A percentile compares a stretch with the other conserved stretches of the same genome.
These are phyloP conservation scores for Melanostigma gelatinosum DNA, from an alignment of 2,113 vertebrate species.

Conservation along the genomic window DNA sequence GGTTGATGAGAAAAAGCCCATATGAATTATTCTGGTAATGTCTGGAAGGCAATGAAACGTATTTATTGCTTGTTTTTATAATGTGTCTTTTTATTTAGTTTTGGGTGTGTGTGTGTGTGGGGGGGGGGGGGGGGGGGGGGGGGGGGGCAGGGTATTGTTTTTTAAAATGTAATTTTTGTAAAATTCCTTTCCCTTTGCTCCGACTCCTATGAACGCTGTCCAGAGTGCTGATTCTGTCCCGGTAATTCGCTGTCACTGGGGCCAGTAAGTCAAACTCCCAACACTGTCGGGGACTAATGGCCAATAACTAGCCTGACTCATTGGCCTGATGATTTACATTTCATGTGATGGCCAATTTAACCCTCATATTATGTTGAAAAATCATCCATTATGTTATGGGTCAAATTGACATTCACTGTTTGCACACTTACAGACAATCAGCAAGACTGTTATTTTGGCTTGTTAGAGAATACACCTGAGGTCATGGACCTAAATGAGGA, in stretches of 20 bases:
- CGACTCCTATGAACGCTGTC: background rate
- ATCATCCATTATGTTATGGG: background rate
- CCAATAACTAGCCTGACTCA: background rate
- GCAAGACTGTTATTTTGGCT: background rate
- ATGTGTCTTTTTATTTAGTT: background rate
- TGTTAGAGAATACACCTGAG: too few relatives aligned
- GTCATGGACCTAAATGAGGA: background rate
- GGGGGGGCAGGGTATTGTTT: background rate
- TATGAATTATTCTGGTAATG: background rate
- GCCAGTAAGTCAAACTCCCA: background rate
- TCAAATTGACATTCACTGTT: background rate
- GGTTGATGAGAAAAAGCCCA: background rate
- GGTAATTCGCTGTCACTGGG: background rate
- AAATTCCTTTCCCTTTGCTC: background rate
- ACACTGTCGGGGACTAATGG: conserved; percentile 2
- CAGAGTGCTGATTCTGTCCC: background rate
- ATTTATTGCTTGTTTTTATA: background rate
- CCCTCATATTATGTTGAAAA: background rate
- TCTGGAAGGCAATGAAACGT: background rate
- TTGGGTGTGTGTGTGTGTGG: background rate
- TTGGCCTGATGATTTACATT: background rate
- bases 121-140: too few relatives aligned
- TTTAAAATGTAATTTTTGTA: background rate
- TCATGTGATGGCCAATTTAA: background rate
- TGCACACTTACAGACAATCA: background rate